Evolutionary conservation across 2,888 invertebrate genomes (phyloP).

Genomic region (Plebejus anna): DNA sequence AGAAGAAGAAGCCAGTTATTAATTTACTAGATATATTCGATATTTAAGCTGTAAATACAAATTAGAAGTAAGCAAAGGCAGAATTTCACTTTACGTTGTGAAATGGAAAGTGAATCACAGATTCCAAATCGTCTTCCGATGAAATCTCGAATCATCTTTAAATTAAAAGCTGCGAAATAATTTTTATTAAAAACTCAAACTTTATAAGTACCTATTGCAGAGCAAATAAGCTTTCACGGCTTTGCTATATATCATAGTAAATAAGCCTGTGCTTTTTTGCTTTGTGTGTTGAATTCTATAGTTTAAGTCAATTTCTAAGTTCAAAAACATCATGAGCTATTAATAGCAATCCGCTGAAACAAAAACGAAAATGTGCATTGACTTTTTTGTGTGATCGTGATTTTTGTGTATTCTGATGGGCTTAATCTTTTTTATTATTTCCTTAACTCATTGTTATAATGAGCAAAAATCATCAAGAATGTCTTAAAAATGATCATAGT

Average conservation of each 20-base stretch:
- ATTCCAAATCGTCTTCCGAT: neutral
- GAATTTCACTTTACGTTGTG: conserved; percentile 28
- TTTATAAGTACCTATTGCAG: conserved; percentile 3
- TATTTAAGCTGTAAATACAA: conserved; percentile 62
- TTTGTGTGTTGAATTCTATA: neutral
- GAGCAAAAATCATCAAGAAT: too few relatives aligned
- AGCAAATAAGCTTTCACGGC: conserved; percentile 23
- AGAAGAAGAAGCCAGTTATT: conserved; percentile 63
- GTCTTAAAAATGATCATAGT: neutral
- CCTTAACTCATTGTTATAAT: too few relatives aligned
- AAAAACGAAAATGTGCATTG: neutral
- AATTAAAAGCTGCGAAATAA: neutral
- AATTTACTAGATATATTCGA: conserved; percentile 71
- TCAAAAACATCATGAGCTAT: neutral
- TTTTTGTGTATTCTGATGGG: neutral
- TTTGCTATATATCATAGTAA: conserved; percentile 24
- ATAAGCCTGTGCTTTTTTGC: conserved; percentile 24
- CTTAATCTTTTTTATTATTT: too few relatives aligned
- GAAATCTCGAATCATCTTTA: neutral
- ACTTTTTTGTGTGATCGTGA: neutral
- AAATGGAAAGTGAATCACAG: neutral
- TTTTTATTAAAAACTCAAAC: neutral
- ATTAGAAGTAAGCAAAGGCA: conserved; percentile 49
- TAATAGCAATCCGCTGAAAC: neutral
- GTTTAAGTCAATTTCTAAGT: neutral